Evolutionary conservation across 2,888 invertebrate species (phyloP).

Genomic region (Drosophila affinis): DNA sequence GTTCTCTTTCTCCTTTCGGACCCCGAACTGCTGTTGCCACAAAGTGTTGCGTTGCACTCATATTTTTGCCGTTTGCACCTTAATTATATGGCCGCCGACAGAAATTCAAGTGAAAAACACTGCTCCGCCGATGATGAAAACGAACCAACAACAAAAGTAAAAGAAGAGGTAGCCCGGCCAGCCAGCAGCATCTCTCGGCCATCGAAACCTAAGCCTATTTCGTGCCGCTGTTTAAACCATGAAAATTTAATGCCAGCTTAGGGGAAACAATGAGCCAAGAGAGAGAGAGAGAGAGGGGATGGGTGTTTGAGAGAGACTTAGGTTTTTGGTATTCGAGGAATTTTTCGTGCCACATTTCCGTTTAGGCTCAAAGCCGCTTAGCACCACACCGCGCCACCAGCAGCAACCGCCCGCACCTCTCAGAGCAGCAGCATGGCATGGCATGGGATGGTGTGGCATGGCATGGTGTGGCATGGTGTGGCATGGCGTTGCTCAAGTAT

Average conservation of each 20-base stretch:
- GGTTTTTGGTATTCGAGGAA: constrained; percentile 27
- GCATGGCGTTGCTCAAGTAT: constrained; percentile 53
- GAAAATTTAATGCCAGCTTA: constrained; percentile 76
- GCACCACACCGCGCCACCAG: constrained; percentile 3
- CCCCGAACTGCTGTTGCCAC: constrained; percentile 20
- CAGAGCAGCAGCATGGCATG: too few relatives aligned
- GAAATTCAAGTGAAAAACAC: constrained; percentile 72
- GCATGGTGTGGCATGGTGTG: background rate
- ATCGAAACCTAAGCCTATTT: constrained; percentile 69
- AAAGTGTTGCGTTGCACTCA: constrained; percentile 72
- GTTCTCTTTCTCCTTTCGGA: constrained; percentile 45
- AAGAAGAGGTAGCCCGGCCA: constrained; percentile 21
- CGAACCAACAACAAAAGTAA: constrained; percentile 15
- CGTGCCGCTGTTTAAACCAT: constrained; percentile 76
- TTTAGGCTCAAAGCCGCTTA: constrained; percentile 54
- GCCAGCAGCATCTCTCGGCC: constrained; percentile 25
- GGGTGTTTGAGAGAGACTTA: constrained; percentile 1
- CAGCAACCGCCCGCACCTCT: constrained; percentile 28
- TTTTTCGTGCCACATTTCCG: constrained; percentile 63
- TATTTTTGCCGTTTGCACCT: constrained; percentile 74
- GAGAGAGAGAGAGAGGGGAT: background rate
- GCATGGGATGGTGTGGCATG: background rate
- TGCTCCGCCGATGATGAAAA: constrained; percentile 37
- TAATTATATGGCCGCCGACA: constrained; percentile 76
- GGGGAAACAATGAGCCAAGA: constrained; percentile 39